A percentile compares a stretch with the other conserved stretches of the same genome.
These are phyloP conservation scores for Melinaea menophilus DNA, from an alignment of 2,888 invertebrate genomes.

Conservation along the genomic window DNA sequence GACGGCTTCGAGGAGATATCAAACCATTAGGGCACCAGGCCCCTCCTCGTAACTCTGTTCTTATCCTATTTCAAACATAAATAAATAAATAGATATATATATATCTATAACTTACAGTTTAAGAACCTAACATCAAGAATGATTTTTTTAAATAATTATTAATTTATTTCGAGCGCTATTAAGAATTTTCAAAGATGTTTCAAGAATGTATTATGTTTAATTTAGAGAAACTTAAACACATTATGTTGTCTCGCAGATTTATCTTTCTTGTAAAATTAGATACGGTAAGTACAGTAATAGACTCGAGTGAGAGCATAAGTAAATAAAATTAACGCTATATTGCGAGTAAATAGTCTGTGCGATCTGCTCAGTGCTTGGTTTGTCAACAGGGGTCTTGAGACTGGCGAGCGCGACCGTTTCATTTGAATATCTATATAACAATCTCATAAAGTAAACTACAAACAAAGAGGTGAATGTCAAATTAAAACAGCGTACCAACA, in stretches of 20 bases:
- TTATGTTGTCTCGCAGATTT: constrained; percentile 1
- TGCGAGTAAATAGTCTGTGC: constrained; percentile 51
- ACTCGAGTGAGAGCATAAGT: constrained; percentile 38
- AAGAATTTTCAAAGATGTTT: background rate
- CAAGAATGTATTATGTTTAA: background rate
- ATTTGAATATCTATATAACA: constrained; percentile 64
- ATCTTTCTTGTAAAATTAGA: constrained; percentile 1
- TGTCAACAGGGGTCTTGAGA: constrained; percentile 50
- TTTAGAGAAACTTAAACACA: constrained; percentile 1
- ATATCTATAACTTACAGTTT: background rate
- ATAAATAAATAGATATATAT: background rate
- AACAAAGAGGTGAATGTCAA: constrained; percentile 65
- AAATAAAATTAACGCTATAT: constrained; percentile 57
- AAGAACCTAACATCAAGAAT: background rate
- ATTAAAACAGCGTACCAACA: constrained; percentile 64
- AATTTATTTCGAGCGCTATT: too few relatives aligned
- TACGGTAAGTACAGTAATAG: constrained; percentile 2
- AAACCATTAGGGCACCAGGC: constrained; percentile 95
- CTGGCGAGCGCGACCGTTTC: constrained; percentile 42
- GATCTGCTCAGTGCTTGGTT: constrained; percentile 49
- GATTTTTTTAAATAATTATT: background rate
- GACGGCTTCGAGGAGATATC: constrained; percentile 85
- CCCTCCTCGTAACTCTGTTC: constrained; percentile 91
- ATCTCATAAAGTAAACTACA: constrained; percentile 53
- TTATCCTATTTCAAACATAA: constrained; percentile 78